phyloP scores from a whole-genome alignment of 2,797 vertebrate species.

The Fundulus diaphanus region DNA sequence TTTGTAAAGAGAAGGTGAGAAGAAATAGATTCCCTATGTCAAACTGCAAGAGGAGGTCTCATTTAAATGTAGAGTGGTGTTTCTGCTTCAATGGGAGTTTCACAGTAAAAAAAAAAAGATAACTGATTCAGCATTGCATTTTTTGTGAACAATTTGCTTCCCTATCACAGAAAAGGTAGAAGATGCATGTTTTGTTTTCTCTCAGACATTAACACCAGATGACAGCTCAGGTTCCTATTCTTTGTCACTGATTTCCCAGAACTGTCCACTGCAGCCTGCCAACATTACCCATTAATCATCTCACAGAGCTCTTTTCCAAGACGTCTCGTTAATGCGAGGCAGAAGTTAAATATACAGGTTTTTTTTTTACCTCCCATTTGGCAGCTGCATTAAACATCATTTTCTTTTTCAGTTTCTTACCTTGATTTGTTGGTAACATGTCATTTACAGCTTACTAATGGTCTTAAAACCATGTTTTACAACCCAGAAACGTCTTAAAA shows the following conservation, averaged over 20 bases:
- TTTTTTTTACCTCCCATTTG: slow-evolving; percentile 30
- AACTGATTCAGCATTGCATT: not conserved
- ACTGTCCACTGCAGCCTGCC: slow-evolving; percentile 52
- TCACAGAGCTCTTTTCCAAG: slow-evolving; percentile 52
- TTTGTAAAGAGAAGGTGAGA: not conserved
- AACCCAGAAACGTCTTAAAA: too few relatives aligned
- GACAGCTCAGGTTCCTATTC: slow-evolving; percentile 49
- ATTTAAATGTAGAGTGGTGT: not conserved
- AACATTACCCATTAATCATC: slow-evolving; percentile 71
- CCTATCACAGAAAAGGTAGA: not conserved
- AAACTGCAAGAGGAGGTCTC: not conserved
- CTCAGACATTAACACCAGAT: slow-evolving; percentile 21
- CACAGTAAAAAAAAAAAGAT: not conserved
- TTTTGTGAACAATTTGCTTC: not conserved
- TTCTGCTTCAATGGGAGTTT: not conserved
- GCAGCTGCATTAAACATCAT: not conserved
- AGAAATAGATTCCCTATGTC: slow-evolving; percentile 15
- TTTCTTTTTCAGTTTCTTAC: slow-evolving; percentile 13
- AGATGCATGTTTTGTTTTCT: not conserved
- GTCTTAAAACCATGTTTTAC: too few relatives aligned
- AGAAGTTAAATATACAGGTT: slow-evolving; percentile 41
- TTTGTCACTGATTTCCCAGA: slow-evolving; percentile 68
- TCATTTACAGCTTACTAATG: not conserved
- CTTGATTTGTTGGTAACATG: not conserved
- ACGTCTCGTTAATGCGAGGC: slow-evolving; percentile 52